Conservation (phyloP, 2,113 vertebrate species). For the Perccottus glenii region DNA sequence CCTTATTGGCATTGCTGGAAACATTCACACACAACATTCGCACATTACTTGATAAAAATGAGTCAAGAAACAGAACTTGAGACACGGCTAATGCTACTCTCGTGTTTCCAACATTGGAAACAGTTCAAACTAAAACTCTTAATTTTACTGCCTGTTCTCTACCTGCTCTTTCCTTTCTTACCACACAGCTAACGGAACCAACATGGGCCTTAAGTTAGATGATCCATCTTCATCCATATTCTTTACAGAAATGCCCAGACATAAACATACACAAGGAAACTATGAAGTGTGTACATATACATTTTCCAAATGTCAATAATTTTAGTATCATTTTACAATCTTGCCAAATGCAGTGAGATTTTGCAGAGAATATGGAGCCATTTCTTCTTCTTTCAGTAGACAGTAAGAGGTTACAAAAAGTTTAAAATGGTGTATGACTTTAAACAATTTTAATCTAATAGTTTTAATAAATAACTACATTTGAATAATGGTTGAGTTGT, state of each 20-base stretch:
- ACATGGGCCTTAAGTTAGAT: conserved; percentile 20
- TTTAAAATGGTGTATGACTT: too few relatives aligned
- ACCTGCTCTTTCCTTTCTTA: background rate
- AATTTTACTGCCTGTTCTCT: conserved; percentile 1
- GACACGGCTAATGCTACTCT: conserved; percentile 11
- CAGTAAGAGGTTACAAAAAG: background rate
- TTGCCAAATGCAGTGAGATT: background rate
- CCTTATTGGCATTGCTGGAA: conserved; percentile 87
- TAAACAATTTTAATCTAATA: background rate
- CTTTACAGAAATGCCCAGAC: background rate
- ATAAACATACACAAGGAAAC: background rate
- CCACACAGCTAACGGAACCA: conserved; percentile 27
- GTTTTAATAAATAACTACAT: background rate
- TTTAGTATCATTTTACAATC: conserved; percentile 36
- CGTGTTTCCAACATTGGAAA: conserved; percentile 24
- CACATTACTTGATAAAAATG: background rate
- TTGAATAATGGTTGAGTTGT: background rate
- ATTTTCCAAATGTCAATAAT: conserved; percentile 32
- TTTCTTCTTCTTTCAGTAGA: conserved; percentile 1
- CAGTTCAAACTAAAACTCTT: conserved; percentile 20
- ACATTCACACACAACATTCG: conserved; percentile 12
- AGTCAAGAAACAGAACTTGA: conserved; percentile 31
- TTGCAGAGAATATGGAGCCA: background rate
- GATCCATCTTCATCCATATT: conserved; percentile 33
- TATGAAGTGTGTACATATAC: conserved; percentile 14